These are phyloP conservation scores for Mellilla xanthometata DNA, from an alignment of 2,888 invertebrate genomes.

Conservation along the genomic window DNA sequence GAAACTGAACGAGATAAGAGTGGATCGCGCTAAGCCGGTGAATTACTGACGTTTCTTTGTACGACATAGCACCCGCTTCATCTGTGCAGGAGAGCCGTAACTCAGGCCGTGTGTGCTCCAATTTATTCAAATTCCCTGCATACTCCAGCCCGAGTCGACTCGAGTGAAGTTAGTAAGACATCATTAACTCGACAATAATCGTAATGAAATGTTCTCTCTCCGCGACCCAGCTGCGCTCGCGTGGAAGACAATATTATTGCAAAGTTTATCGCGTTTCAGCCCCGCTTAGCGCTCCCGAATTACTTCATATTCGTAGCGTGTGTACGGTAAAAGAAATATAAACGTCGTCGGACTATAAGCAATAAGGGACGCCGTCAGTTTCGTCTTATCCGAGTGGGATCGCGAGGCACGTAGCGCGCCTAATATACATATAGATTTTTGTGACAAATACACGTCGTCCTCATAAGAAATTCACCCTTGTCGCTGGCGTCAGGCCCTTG, in stretches of 20 bases:
- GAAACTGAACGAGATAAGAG: constrained; percentile 63
- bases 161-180: constrained; percentile 60
- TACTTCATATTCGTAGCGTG: constrained; percentile 44
- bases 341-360: constrained; percentile 37
- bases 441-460: constrained; percentile 61
- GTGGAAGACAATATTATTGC: constrained; percentile 53
- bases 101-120: constrained; percentile 50
- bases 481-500: constrained; percentile 54
- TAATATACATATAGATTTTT: constrained; percentile 58
- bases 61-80: constrained; percentile 43
- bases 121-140: constrained; percentile 66
- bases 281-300: constrained; percentile 43
- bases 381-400: constrained; percentile 37
- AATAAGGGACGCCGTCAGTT: constrained; percentile 42
- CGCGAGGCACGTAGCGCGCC: constrained; percentile 35
- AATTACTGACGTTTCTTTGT: constrained; percentile 64
- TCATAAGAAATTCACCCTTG: constrained; percentile 73
- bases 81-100: constrained; percentile 43
- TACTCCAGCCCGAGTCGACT: constrained; percentile 48
- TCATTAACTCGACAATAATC: constrained; percentile 68
- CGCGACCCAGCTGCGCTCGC: constrained; percentile 53
- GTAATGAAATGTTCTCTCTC: constrained; percentile 62
- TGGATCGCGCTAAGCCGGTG: constrained; percentile 62
- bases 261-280: constrained; percentile 57
- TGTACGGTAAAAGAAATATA: constrained; percentile 40